These are phyloP conservation scores for Aptenodytes patagonicus DNA, from an alignment of 2,113 vertebrate species.

Conservation along the genomic window DNA sequence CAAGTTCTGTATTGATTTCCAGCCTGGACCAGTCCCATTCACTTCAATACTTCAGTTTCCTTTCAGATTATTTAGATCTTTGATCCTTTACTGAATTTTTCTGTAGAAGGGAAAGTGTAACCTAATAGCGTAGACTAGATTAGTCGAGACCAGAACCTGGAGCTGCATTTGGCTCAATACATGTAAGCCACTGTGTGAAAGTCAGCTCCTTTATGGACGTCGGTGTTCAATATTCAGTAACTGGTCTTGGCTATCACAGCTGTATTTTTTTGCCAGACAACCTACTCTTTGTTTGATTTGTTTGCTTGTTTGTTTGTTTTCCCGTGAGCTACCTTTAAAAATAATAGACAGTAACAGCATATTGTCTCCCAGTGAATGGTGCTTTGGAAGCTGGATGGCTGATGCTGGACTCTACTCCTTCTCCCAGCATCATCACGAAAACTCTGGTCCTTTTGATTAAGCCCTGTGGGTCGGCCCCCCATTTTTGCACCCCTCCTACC, in stretches of 20 bases:
- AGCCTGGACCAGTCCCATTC: not conserved
- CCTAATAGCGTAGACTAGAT: not conserved
- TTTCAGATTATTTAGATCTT: not conserved
- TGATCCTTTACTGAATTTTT: not conserved
- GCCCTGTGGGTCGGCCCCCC: not conserved
- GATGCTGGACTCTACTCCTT: not conserved
- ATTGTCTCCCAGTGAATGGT: not conserved
- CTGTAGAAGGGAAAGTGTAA: not conserved
- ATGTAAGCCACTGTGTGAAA: not conserved
- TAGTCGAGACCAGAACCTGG: not conserved
- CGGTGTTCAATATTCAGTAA: not conserved
- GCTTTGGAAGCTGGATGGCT: not conserved
- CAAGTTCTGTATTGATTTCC: not conserved
- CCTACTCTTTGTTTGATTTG: not conserved
- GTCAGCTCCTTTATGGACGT: not conserved
- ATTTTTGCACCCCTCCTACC: accelerated
- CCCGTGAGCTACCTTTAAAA: not conserved
- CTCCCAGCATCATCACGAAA: not conserved
- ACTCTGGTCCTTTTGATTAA: not conserved
- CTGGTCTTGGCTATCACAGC: not conserved
- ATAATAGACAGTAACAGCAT: not conserved
- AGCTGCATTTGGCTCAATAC: not conserved
- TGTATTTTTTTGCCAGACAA: not conserved
- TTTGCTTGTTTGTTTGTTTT: not conserved
- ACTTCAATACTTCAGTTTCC: not conserved